Conservation (phyloP, 2,113 vertebrate species). For the Gymnocephalus cernua region DNA sequence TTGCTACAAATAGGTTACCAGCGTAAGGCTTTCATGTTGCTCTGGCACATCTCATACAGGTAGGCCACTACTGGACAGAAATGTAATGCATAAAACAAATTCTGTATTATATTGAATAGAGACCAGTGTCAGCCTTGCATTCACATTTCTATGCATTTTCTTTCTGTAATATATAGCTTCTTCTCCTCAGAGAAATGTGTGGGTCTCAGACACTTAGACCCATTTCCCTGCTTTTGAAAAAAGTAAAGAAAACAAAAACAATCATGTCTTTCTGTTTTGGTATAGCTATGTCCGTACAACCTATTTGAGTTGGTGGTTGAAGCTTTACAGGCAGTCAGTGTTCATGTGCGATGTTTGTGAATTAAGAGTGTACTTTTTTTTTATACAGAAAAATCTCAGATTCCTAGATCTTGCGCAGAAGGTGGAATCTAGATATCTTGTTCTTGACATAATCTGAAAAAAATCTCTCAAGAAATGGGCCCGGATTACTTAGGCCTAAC, state of each 20-base stretch:
- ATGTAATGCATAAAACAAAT: conserved; percentile 69
- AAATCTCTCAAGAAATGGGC: conserved; percentile 79
- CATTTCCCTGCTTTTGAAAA: conserved; percentile 69
- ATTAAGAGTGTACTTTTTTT: conserved; percentile 27
- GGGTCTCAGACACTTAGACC: conserved; percentile 56
- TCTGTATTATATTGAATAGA: conserved; percentile 57
- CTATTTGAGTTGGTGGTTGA: conserved; percentile 68
- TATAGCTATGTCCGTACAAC: conserved; percentile 74
- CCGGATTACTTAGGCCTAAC: conserved; percentile 69
- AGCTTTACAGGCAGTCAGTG: conserved; percentile 72
- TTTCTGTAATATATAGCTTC: conserved; percentile 63
- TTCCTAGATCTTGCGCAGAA: conserved; percentile 23
- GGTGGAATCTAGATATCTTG: neutral
- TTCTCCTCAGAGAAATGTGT: conserved; percentile 61
- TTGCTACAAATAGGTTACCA: conserved; percentile 64
- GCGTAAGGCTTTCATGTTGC: conserved; percentile 66
- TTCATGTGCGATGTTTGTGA: conserved; percentile 58
- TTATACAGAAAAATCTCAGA: conserved; percentile 10
- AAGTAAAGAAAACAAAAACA: conserved; percentile 49
- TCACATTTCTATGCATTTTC: conserved; percentile 75
- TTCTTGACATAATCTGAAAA: conserved; percentile 62
- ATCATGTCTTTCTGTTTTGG: conserved; percentile 79
- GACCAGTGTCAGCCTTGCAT: conserved; percentile 76
- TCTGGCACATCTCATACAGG: conserved; percentile 56
- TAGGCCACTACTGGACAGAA: conserved; percentile 69